Evolutionary conservation across 35 echinoderm and acorn worm genomes (phyloP).

Genomic region (Apostichopus californicus): DNA sequence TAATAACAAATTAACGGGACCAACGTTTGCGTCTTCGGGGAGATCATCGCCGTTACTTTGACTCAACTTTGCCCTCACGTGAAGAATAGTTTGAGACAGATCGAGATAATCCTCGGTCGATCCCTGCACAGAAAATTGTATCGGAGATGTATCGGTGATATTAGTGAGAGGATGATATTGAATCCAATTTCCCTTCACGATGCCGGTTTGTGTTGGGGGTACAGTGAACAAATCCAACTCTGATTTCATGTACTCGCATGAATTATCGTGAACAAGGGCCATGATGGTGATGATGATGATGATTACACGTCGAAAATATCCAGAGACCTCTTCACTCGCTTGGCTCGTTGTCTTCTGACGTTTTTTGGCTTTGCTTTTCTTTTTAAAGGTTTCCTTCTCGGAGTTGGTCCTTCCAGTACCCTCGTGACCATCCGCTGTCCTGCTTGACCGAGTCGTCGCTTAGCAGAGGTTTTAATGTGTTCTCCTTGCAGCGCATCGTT

Average conservation of each 20-base stretch:
- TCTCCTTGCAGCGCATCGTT: neutral
- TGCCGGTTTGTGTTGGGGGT: neutral
- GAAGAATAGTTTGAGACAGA: slow-evolving; percentile 43
- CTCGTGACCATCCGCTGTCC: slow-evolving; percentile 13
- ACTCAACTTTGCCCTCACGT: slow-evolving; percentile 50
- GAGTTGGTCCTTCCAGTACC: slow-evolving; percentile 1
- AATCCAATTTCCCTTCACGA: neutral
- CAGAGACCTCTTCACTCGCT: too few relatives aligned
- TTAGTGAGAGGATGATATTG: too few relatives aligned
- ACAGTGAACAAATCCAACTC: too few relatives aligned
- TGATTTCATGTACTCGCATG: too few relatives aligned
- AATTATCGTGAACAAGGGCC: too few relatives aligned
- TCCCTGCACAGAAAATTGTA: slow-evolving; percentile 6
- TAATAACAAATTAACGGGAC: slow-evolving; percentile 24
- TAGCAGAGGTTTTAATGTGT: too few relatives aligned
- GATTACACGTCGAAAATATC: too few relatives aligned
- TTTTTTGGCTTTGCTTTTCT: neutral
- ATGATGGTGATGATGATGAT: neutral
- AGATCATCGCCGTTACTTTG: slow-evolving; percentile 47
- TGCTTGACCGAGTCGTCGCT: too few relatives aligned
- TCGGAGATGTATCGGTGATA: neutral
- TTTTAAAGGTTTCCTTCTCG: neutral
- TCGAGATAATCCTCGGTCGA: too few relatives aligned
- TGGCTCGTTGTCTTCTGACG: neutral
- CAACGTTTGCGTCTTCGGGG: slow-evolving; percentile 15